Percentiles rank a stretch among this genome's conserved stretches.
Conservation (phyloP, 2,113 vertebrate genomes). For the Gopherus evgoodei region DNA sequence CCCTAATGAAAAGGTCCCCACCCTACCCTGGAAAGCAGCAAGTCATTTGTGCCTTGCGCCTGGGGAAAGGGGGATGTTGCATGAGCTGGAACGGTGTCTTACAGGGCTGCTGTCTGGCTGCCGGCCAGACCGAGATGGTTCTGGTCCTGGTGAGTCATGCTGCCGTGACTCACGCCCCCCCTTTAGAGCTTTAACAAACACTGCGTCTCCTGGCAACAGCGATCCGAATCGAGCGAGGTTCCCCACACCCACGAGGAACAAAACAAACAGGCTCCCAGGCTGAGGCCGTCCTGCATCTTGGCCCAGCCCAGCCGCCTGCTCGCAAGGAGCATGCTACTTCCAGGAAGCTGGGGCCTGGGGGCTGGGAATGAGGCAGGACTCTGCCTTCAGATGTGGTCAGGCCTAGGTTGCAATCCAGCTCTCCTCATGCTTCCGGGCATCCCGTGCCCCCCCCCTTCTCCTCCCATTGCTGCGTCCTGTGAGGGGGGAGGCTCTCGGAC, state of each 20-base stretch:
- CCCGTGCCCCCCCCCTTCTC: background rate
- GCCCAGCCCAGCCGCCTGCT: background rate
- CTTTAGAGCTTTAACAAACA: conserved; percentile 69
- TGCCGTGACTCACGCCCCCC: conserved; percentile 67
- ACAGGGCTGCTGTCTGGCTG: conserved; percentile 18
- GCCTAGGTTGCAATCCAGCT: background rate
- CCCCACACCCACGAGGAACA: background rate
- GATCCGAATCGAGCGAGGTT: background rate
- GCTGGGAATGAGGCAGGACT: background rate
- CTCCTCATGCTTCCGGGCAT: background rate
- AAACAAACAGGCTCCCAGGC: background rate
- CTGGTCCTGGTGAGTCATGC: conserved; percentile 57
- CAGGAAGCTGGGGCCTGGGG: background rate
- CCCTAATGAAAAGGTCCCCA: background rate
- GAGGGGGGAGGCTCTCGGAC: background rate
- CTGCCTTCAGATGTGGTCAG: background rate
- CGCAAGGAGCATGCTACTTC: background rate
- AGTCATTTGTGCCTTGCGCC: background rate
- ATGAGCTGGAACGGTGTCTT: background rate
- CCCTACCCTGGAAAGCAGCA: background rate
- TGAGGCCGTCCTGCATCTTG: background rate
- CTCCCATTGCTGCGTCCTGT: background rate
- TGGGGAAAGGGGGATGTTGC: background rate
- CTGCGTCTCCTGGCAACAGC: conserved; percentile 49
- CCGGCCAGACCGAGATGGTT: conserved; percentile 59